Base-by-base conservation (phyloP, 2,888 invertebrate genomes). In the Athalia circularis region DNA sequence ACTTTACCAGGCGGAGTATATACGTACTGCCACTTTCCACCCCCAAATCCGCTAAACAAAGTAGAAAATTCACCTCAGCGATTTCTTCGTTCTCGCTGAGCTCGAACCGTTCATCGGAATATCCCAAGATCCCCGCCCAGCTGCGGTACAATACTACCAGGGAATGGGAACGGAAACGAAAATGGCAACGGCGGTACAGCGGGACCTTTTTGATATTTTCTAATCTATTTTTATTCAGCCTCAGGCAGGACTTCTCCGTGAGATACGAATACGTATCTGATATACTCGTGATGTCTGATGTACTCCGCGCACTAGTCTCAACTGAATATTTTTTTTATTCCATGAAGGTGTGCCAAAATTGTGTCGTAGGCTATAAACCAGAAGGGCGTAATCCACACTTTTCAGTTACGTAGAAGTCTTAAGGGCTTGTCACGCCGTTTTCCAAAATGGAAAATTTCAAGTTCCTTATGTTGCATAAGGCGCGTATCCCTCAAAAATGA, bases 1-100 rank as follows among this genome's bases (percentile, higher is more conserved):
- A 52, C 54, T n/a, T 68, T 9, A 45, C 52, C 45, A 52, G 45
- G 9, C 72, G 72, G 29, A 50, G 72, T 57, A 59, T 29, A 8
- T 62, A 11, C 57, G 57, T 59, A 72, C 57, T 72, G 72, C 45
- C 45, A 72, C 52, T 59, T 47, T 59, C 59, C 45, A 68, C 52
- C 72, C 57, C 72, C 47, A 59, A 72, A 72, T 59, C 72, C 59
- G 72, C 59, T 57, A 57, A 72, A 72, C 72, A 72, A 72, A 72
- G 72, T 59, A 72, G 57, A 57, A 72, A 72, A 72, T 57, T 59
- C 59, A 72, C 57, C 59, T 72, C 57, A 72, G 59, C 57, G 57
- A 57, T 59, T 57, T 47, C 72, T n/a, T 8, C 72, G 59, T 59
- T 50, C 47, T 47, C 72, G 29, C 15, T 65, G 61, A 61, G 2